Percentiles rank a stretch among this genome's conserved stretches.
Conservation (phyloP, 2,888 invertebrate genomes). For the Clivina fossor region DNA sequence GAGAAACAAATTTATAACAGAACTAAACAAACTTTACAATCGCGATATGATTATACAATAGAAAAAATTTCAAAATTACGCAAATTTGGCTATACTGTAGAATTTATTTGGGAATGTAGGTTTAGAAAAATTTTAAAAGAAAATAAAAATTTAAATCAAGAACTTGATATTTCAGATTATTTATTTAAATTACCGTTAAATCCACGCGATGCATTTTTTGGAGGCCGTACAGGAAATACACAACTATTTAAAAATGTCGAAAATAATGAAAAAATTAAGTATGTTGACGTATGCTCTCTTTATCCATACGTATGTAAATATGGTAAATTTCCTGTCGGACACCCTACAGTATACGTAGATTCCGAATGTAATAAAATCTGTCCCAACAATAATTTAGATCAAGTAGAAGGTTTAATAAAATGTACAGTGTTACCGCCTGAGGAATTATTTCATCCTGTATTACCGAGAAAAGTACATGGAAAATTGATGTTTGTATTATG, state of each 20-base stretch:
- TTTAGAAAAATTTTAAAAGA: constrained; percentile 5
- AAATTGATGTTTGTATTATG: constrained; percentile 46
- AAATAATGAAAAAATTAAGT: constrained; percentile 20
- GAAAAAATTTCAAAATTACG: neutral
- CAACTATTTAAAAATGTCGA: constrained; percentile 2
- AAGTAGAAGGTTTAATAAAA: constrained; percentile 31
- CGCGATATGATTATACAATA: neutral
- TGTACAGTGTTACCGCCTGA: constrained; percentile 37
- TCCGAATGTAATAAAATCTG: neutral
- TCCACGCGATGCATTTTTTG: constrained; percentile 14
- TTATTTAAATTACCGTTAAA: constrained; percentile 10
- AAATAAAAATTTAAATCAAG: neutral
- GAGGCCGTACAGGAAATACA: constrained; percentile 11
- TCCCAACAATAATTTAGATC: constrained; percentile 30
- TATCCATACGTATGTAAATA: constrained; percentile 22
- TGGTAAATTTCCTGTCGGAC: constrained; percentile 8
- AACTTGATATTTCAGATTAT: neutral
- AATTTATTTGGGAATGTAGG: constrained; percentile 13
- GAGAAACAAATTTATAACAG: constrained; percentile 11
- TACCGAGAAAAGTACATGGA: constrained; percentile 42
- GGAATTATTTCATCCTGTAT: constrained; percentile 40
- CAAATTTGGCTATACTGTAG: constrained; percentile 1
- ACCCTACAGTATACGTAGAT: constrained; percentile 20
- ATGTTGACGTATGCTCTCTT: constrained; percentile 20
- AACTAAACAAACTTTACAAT: constrained; percentile 6